A percentile compares a stretch with the other conserved stretches of the same genome.
Evolutionary conservation across 2,113 vertebrate genomes (phyloP).

Genomic region (Ophthalmolycus amberensis): DNA sequence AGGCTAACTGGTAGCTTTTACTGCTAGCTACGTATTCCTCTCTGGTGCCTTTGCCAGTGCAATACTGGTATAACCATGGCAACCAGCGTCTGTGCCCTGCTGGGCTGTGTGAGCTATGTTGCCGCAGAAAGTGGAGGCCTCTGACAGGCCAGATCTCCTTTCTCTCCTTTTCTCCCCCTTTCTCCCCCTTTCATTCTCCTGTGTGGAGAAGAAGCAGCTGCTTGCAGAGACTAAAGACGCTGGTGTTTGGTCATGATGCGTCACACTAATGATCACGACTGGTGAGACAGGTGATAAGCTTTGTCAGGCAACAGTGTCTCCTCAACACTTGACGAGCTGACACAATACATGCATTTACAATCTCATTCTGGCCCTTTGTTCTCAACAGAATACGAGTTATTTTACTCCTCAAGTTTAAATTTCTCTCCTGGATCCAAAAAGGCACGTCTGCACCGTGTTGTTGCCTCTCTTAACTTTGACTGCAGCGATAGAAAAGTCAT

Average conservation of each 20-base stretch:
- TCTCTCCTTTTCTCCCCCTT: constrained; percentile 4
- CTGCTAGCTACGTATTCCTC: not conserved
- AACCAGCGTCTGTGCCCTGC: constrained; percentile 44
- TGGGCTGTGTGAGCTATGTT: constrained; percentile 36
- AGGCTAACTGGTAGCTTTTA: not conserved
- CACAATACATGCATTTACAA: not conserved
- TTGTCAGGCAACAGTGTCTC: too few species aligned
- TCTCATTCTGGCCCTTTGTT: too few species aligned
- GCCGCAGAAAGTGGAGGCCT: constrained; percentile 55
- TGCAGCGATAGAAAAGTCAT: not conserved
- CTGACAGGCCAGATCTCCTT: constrained; percentile 19
- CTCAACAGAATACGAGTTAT: too few species aligned
- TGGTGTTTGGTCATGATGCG: not conserved
- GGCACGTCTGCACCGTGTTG: not conserved
- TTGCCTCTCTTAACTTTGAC: not conserved
- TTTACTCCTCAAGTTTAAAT: too few species aligned
- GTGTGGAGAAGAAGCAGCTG: constrained; percentile 17
- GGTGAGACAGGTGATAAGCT: too few species aligned
- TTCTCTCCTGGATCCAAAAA: not conserved
- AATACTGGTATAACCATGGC: constrained; percentile 50
- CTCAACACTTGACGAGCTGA: not conserved
- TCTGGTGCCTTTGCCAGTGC: constrained; percentile 12
- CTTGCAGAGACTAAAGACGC: not conserved
- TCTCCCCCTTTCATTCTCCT: not conserved
- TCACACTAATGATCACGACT: not conserved